Percentiles rank a stretch among this genome's conserved stretches.
phyloP scores from a whole-genome alignment of 2,113 vertebrate genomes.

The Elanoides forficatus region DNA sequence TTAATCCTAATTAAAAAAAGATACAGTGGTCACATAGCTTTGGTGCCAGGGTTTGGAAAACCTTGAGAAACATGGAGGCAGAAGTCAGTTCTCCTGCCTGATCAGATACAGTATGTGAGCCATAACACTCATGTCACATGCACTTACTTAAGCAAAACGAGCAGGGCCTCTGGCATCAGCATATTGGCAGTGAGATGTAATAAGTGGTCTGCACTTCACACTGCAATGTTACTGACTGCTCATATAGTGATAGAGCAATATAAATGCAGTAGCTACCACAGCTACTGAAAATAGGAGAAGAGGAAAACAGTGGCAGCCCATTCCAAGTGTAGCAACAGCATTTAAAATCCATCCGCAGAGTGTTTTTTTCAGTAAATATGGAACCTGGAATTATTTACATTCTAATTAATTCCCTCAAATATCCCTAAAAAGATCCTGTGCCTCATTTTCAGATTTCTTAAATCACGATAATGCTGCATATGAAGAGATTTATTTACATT shows the following conservation, averaged over 20 bases:
- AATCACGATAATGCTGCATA: not conserved
- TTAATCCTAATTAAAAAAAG: not conserved
- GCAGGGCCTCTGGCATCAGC: constrained; percentile 5
- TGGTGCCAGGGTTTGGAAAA: not conserved
- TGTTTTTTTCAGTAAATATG: not conserved
- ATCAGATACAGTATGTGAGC: not conserved
- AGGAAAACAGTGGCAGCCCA: not conserved
- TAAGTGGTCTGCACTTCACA: not conserved
- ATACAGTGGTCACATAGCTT: not conserved
- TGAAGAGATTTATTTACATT: not conserved
- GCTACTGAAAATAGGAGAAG: not conserved
- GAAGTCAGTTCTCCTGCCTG: not conserved
- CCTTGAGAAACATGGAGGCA: not conserved
- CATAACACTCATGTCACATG: not conserved
- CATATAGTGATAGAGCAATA: not conserved
- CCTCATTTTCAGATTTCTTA: not conserved
- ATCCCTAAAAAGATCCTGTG: not conserved
- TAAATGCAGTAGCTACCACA: not conserved
- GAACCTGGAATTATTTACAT: not conserved
- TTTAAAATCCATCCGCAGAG: not conserved
- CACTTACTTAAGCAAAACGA: not conserved
- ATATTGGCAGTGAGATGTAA: not conserved
- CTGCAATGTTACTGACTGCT: not conserved
- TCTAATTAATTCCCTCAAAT: not conserved
- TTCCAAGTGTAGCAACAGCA: not conserved